Evolutionary conservation across 2,797 vertebrate species (phyloP).

Genomic region (Leuciscus waleckii): DNA sequence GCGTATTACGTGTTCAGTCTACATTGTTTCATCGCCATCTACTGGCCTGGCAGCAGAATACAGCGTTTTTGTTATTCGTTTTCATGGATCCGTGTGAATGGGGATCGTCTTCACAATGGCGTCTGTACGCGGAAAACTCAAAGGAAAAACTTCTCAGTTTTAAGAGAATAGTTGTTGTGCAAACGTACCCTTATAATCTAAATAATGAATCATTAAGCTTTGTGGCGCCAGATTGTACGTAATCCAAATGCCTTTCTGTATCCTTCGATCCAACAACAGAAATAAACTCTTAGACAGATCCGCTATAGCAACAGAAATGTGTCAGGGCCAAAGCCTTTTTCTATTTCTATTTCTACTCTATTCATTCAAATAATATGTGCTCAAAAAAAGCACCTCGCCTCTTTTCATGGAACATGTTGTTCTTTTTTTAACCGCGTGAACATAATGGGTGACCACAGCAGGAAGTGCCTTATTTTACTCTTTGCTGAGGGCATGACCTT

Average conservation of each 20-base stretch:
- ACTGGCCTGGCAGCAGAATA: too few relatives aligned
- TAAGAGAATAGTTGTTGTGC: too few relatives aligned
- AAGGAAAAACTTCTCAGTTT: too few relatives aligned
- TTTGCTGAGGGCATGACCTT: conserved; percentile 25
- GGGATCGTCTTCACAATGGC: too few relatives aligned
- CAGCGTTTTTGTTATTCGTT: too few relatives aligned
- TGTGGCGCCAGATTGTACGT: not conserved
- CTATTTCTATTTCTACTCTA: not conserved
- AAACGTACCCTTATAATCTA: not conserved
- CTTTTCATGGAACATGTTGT: not conserved
- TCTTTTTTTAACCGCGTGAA: conserved; percentile 24
- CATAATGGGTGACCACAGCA: conserved; percentile 2
- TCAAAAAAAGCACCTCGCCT: conserved; percentile 2
- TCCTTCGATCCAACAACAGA: not conserved
- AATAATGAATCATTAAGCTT: not conserved
- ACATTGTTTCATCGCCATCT: too few relatives aligned
- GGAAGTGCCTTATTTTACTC: conserved; percentile 26
- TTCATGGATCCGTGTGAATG: too few relatives aligned
- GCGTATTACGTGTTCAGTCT: too few relatives aligned
- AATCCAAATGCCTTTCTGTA: not conserved
- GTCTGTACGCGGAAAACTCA: too few relatives aligned
- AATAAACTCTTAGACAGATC: not conserved
- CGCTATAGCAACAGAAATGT: not conserved
- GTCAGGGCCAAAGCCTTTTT: not conserved
- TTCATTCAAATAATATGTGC: not conserved